phyloP scores from a whole-genome alignment of 2,888 invertebrate species.

The Bombyx huttoni region DNA sequence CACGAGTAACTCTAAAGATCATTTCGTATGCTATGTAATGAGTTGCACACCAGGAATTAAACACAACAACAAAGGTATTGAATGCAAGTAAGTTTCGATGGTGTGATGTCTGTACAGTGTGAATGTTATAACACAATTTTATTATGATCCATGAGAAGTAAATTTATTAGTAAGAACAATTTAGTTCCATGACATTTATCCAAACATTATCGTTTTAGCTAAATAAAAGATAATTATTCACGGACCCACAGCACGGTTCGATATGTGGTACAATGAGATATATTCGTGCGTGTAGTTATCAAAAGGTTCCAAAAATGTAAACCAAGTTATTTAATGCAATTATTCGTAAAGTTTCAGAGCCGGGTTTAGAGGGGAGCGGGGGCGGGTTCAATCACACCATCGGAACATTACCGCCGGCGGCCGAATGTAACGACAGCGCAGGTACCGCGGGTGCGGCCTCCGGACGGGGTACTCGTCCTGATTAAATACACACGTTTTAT shows the following conservation, averaged over 20 bases:
- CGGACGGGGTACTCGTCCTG: conserved; percentile 43
- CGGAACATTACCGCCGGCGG: conserved; percentile 68
- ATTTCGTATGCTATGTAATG: conserved; percentile 5
- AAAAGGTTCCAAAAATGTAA: background rate
- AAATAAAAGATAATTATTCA: background rate
- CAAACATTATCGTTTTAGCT: conserved; percentile 8
- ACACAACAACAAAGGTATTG: conserved; percentile 21
- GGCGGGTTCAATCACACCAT: conserved; percentile 56
- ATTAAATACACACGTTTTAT: conserved; percentile 14
- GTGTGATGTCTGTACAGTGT: conserved; percentile 59
- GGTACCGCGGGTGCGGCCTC: conserved; percentile 45
- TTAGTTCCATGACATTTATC: conserved; percentile 15
- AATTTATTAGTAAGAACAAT: conserved; percentile 6
- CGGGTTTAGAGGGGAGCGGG: conserved; percentile 7
- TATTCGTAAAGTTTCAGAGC: conserved; percentile 17
- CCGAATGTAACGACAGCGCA: conserved; percentile 67
- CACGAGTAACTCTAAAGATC: conserved; percentile 10
- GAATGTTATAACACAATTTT: conserved; percentile 17
- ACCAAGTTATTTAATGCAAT: background rate
- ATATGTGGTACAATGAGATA: background rate
- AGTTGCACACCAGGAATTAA: conserved; percentile 6
- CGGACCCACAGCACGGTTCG: background rate
- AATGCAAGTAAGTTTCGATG: conserved; percentile 68
- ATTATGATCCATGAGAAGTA: background rate
- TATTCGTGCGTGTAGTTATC: background rate